A percentile compares a stretch with the other conserved stretches of the same genome.
Evolutionary conservation across 2,888 invertebrate species (phyloP).

Genomic region (Leucania comma): DNA sequence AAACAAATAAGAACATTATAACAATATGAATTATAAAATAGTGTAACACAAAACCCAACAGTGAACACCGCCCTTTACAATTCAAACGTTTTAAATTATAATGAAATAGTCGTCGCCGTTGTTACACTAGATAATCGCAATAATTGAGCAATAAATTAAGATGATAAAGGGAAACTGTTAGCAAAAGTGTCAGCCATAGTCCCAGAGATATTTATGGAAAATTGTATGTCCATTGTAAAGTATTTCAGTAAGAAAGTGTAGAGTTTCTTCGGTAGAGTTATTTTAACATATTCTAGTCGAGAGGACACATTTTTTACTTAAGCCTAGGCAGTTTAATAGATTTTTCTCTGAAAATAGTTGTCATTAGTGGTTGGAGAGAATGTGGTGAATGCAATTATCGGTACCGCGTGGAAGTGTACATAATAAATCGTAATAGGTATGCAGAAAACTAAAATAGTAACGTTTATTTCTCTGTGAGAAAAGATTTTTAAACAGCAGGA

Average conservation of each 20-base stretch:
- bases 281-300: slow-evolving; percentile 38
- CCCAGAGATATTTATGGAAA: slow-evolving; percentile 50
- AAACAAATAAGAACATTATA: too few species aligned
- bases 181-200: slow-evolving; percentile 42
- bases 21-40: neutral
- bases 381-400: slow-evolving; percentile 22
- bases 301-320: slow-evolving; percentile 9
- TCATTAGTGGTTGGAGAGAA: slow-evolving; percentile 11
- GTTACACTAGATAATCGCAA: slow-evolving; percentile 51
- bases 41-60: neutral
- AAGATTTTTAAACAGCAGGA: neutral
- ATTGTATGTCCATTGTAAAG: slow-evolving; percentile 51
- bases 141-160: slow-evolving; percentile 67
- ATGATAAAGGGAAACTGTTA: slow-evolving; percentile 33
- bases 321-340: neutral
- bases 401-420: slow-evolving; percentile 5
- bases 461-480: neutral
- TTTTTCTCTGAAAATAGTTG: slow-evolving; percentile 17
- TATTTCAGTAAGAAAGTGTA: slow-evolving; percentile 46
- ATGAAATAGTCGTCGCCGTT: slow-evolving; percentile 53
- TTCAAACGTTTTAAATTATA: slow-evolving; percentile 55
- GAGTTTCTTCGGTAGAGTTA: slow-evolving; percentile 38
- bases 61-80: slow-evolving; percentile 42
- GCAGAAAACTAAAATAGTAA: neutral
- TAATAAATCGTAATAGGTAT: neutral